Conservation (phyloP, 2,797 vertebrate genomes). For the Rhynchotus rufescens region DNA sequence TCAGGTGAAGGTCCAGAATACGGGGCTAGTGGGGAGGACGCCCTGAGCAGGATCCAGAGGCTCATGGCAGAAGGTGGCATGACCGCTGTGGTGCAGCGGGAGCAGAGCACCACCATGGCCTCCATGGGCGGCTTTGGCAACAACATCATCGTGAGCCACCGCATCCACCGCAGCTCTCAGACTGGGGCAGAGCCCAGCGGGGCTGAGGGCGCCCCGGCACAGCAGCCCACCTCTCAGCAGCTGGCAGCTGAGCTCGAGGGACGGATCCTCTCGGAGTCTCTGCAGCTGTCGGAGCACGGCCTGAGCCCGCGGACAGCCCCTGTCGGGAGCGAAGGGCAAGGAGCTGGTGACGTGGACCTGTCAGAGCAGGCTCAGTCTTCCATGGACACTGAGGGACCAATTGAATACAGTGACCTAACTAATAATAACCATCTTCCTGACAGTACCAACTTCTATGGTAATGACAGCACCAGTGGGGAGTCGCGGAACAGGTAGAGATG, state of each 20-base stretch:
- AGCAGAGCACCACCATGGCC: slow-evolving; percentile 98
- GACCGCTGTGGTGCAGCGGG: slow-evolving; percentile 97
- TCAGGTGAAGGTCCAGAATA: slow-evolving; percentile 86
- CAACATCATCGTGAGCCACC: slow-evolving; percentile 98
- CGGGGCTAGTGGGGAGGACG: slow-evolving; percentile 88
- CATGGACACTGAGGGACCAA: slow-evolving; percentile 80
- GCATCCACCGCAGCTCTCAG: slow-evolving; percentile 97
- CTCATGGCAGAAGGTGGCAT: slow-evolving; percentile 97
- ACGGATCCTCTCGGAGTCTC: slow-evolving; percentile 66
- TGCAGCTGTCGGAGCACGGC: slow-evolving; percentile 69
- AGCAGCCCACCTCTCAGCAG: slow-evolving; percentile 79
- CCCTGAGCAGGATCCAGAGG: slow-evolving; percentile 93
- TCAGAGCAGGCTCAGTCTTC: slow-evolving; percentile 66
- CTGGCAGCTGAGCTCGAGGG: slow-evolving; percentile 74
- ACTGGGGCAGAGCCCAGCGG: slow-evolving; percentile 82
- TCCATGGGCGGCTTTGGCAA: slow-evolving; percentile 99
- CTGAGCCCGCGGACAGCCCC: slow-evolving; percentile 73
- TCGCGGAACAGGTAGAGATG: slow-evolving; percentile 82
- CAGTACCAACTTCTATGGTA: slow-evolving; percentile 73
- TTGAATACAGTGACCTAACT: slow-evolving; percentile 78
- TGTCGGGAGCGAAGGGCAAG: slow-evolving; percentile 69
- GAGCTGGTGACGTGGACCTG: slow-evolving; percentile 50
- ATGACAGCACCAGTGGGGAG: slow-evolving; percentile 75
- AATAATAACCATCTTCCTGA: slow-evolving; percentile 76
- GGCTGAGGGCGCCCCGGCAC: slow-evolving; percentile 26